Evolutionary conservation across 2,888 invertebrate species (phyloP).

Genomic region (Cenopis cana): DNA sequence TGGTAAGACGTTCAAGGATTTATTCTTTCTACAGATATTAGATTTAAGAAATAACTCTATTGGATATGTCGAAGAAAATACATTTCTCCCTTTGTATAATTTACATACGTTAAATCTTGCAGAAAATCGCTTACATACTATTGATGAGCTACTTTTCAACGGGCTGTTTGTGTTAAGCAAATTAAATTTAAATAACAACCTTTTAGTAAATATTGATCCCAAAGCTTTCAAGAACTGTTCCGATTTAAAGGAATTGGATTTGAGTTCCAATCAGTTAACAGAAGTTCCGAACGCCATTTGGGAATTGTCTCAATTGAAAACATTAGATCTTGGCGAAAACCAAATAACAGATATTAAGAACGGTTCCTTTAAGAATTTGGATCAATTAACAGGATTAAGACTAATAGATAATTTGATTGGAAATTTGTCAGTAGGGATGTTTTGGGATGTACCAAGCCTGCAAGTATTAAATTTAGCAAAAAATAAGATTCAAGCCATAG

Average conservation of each 20-base stretch:
- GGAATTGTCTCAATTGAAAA: slow-evolving; percentile 92
- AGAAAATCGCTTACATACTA: slow-evolving; percentile 92
- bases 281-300: slow-evolving; percentile 93
- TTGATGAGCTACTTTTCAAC: slow-evolving; percentile 92
- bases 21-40: slow-evolving; percentile 94
- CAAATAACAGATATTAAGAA: slow-evolving; percentile 93
- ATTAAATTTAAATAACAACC: slow-evolving; percentile 93
- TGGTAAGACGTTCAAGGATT: slow-evolving; percentile 93
- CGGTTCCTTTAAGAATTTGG: slow-evolving; percentile 93
- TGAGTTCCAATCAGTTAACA: slow-evolving; percentile 93
- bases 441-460: slow-evolving; percentile 92
- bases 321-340: slow-evolving; percentile 96
- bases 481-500: slow-evolving; percentile 94
- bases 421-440: slow-evolving; percentile 93
- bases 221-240: slow-evolving; percentile 95
- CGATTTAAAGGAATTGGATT: slow-evolving; percentile 94
- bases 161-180: slow-evolving; percentile 93
- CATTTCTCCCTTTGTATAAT: slow-evolving; percentile 94
- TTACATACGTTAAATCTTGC: slow-evolving; percentile 95
- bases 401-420: slow-evolving; percentile 96
- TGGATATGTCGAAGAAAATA: slow-evolving; percentile 93
- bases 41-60: slow-evolving; percentile 95
- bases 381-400: slow-evolving; percentile 93
- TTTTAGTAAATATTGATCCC: slow-evolving; percentile 90
- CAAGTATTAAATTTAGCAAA: slow-evolving; percentile 95